Base-by-base conservation (phyloP, 1,140 invertebrate genomes). In the Calosoma granatense region DNA sequence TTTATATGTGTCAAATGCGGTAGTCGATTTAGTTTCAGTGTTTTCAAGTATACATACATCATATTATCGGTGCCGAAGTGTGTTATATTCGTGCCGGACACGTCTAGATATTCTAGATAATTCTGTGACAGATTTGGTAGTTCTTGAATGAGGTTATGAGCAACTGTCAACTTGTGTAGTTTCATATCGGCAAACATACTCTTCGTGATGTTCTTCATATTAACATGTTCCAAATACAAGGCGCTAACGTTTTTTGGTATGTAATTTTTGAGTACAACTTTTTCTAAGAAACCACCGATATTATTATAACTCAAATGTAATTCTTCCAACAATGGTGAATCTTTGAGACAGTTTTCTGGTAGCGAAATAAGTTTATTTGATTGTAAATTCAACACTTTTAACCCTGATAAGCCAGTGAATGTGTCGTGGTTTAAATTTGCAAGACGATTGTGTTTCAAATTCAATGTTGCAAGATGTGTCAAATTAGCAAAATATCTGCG, bases 361-460 rank as follows among this genome's bases (percentile, higher is more conserved):
- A 70, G 43, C 3, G 53, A 51, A 19, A 59, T 53, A 1, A 70
- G 52, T 22, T 60, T 54, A 56, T 70, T 71, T 43, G 57, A 69
- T 59, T 65, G 67, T 47, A 81, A 64, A 60, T 76, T 68, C 4
- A 81, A 69, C 60, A 72, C 67, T 1, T 64, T 63, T 47, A 80
- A 62, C 58, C 70, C 66, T 1, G 62, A 64, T 54, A 76, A 60
- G 20, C 63, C 60, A 43, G 63, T 64, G 56, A 79, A 79, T 0
- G 72, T 61, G 14, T 70, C 64, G 21, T 61, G 57, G 54, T 74
- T 51, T 14, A 80, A 64, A n/a, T 53, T 63, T 36, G 67, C 67
- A 14, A 81, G 60, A 56, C 67, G 36, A 63, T 81, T 81, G 52
- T 75, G 58, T 55, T 76, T 78, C 53, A 81, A 70, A 68, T 79